Conservation (phyloP, 2,888 invertebrate species). For the Stomorhina lunata region DNA sequence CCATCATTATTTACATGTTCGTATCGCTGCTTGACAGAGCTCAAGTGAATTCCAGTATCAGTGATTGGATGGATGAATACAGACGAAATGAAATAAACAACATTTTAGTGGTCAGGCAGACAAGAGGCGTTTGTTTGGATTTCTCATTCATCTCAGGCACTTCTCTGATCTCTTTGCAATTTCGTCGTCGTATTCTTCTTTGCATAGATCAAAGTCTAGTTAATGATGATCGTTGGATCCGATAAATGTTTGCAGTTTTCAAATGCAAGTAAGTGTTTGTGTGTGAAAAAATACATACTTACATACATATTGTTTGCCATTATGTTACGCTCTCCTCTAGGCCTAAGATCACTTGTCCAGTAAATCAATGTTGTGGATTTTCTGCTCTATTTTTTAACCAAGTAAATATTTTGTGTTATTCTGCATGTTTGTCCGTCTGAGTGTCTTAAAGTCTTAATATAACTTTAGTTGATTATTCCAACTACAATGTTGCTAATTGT, state of each 20-base stretch:
- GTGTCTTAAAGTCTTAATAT: background rate
- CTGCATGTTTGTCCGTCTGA: background rate
- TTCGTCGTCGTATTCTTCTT: background rate
- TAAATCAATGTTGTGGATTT: background rate
- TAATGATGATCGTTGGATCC: background rate
- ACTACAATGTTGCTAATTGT: slow-evolving; percentile 50
- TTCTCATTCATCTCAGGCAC: background rate
- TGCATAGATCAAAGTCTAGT: slow-evolving; percentile 39
- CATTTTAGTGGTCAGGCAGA: slow-evolving; percentile 6
- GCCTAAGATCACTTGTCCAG: too few species aligned
- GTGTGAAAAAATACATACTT: background rate
- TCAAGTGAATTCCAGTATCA: background rate
- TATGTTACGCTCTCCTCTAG: background rate
- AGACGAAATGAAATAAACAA: slow-evolving; percentile 9
- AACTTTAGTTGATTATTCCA: background rate
- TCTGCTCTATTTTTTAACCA: slow-evolving; percentile 9
- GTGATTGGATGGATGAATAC: background rate
- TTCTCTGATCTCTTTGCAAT: background rate
- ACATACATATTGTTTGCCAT: slow-evolving; percentile 3
- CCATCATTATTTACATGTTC: slow-evolving; percentile 1
- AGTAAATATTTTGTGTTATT: background rate
- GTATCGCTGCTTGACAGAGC: background rate
- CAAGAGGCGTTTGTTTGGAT: background rate
- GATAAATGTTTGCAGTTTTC: background rate
- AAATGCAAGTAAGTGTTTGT: background rate